phyloP scores from a whole-genome alignment of 2,797 vertebrate species.

The Discoglossus pictus region DNA sequence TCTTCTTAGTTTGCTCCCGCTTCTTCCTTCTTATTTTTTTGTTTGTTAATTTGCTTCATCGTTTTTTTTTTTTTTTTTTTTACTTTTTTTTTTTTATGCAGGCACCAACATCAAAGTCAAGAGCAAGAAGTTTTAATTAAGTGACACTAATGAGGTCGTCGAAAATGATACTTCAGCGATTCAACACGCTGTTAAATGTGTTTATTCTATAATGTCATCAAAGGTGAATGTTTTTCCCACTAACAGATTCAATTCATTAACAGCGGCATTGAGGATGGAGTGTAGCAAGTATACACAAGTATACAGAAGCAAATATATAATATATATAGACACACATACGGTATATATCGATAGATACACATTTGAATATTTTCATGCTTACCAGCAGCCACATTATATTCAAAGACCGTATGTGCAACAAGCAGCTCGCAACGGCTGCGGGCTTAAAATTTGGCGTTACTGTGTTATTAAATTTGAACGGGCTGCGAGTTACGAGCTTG shows the following conservation, averaged over 20 bases:
- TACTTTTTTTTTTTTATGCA: conserved; percentile 76
- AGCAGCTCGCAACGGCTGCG: too few relatives aligned
- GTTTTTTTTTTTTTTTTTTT: conserved; percentile 17
- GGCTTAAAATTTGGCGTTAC: too few relatives aligned
- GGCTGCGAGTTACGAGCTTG: too few relatives aligned
- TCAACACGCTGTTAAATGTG: conserved; percentile 85
- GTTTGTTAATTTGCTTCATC: conserved; percentile 82
- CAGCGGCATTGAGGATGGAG: conserved; percentile 66
- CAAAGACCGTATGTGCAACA: too few relatives aligned
- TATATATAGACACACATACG: rapidly evolving
- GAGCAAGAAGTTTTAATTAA: conserved; percentile 91
- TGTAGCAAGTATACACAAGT: neutral
- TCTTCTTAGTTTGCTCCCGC: conserved; percentile 6
- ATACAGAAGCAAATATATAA: neutral
- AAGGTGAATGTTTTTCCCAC: conserved; percentile 79
- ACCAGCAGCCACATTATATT: too few relatives aligned
- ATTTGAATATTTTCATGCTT: neutral
- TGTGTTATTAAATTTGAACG: too few relatives aligned
- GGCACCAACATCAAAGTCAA: conserved; percentile 88
- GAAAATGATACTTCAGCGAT: conserved; percentile 86
- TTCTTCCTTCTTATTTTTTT: conserved; percentile 58
- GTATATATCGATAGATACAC: neutral
- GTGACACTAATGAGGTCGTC: conserved; percentile 92
- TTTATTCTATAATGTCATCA: conserved; percentile 89
- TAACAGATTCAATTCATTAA: conserved; percentile 82